These are phyloP conservation scores for Stigmatopora nigra DNA, from an alignment of 2,113 vertebrate species.

Conservation along the genomic window DNA sequence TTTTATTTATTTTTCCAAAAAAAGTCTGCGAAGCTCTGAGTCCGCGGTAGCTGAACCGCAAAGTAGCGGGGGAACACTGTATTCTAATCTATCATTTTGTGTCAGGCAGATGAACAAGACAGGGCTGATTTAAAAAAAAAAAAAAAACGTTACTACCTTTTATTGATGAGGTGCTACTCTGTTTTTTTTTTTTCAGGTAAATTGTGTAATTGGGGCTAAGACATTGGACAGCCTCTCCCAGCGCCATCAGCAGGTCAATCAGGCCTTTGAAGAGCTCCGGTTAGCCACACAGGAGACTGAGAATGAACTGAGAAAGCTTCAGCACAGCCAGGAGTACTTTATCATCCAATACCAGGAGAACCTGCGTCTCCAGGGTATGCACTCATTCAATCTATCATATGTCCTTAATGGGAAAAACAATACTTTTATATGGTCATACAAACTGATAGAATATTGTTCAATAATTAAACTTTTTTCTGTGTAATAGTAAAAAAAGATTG, in stretches of 20 bases:
- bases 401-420: too few species aligned
- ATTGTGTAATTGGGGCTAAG: constrained; percentile 64
- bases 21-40: too few species aligned
- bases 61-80: too few species aligned
- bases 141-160: neutral
- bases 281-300: constrained; percentile 84
- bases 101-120: too few species aligned
- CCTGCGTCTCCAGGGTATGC: constrained; percentile 75
- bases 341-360: constrained; percentile 97
- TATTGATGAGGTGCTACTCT: neutral
- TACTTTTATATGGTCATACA: neutral
- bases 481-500: too few species aligned
- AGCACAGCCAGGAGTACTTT: constrained; percentile 93
- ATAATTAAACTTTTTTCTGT: too few species aligned
- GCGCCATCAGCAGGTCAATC: constrained; percentile 94
- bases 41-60: too few species aligned
- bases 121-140: too few species aligned
- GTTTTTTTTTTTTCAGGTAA: constrained; percentile 63
- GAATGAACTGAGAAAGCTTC: constrained; percentile 86
- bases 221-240: constrained; percentile 83
- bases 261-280: constrained; percentile 88
- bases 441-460: too few species aligned
- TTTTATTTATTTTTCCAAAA: too few species aligned
- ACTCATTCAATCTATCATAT: neutral
- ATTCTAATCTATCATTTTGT: too few species aligned